phyloP scores from a whole-genome alignment of 1,140 invertebrate species.

The Steinernema feltiae region DNA sequence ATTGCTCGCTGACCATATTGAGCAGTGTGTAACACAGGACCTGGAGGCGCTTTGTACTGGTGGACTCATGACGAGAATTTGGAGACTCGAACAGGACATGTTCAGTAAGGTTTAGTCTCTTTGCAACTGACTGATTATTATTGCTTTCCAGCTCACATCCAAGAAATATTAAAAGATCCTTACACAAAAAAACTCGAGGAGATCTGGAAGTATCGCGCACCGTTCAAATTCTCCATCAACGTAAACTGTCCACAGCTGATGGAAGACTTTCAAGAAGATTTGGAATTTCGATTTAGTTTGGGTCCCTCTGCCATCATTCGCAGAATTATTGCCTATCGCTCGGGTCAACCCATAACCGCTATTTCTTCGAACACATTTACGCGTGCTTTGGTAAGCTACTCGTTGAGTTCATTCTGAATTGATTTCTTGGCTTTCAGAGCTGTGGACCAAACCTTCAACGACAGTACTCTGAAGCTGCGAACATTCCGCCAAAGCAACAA shows the following conservation, averaged over 20 bases:
- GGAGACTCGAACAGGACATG: slow-evolving; percentile 52
- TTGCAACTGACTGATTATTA: too few relatives aligned
- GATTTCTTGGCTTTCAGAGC: too few relatives aligned
- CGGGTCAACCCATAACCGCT: slow-evolving; percentile 52
- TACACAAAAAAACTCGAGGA: slow-evolving; percentile 35
- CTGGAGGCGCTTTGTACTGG: slow-evolving; percentile 54
- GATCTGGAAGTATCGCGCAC: slow-evolving; percentile 69
- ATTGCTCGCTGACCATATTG: slow-evolving; percentile 55
- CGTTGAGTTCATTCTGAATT: too few relatives aligned
- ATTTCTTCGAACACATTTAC: slow-evolving; percentile 29
- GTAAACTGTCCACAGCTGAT: slow-evolving; percentile 96
- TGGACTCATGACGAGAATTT: slow-evolving; percentile 51
- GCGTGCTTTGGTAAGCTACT: too few relatives aligned
- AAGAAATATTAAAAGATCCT: slow-evolving; percentile 26
- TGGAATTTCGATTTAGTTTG: slow-evolving; percentile 64
- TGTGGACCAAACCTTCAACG: slow-evolving; percentile 28
- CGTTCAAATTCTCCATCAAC: slow-evolving; percentile 87
- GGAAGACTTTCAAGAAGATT: slow-evolving; percentile 91
- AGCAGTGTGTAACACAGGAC: slow-evolving; percentile 46
- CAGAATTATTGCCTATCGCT: slow-evolving; percentile 49
- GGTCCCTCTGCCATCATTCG: slow-evolving; percentile 57
- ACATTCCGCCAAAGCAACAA: slow-evolving; percentile 18
- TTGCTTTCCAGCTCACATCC: slow-evolving; percentile 37
- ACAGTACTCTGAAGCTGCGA: neutral
- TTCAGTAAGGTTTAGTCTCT: slow-evolving; percentile 52